A percentile compares a stretch with the other conserved stretches of the same genome.
These are phyloP conservation scores for Silurus meridionalis DNA, from an alignment of 2,113 vertebrate species.

Conservation along the genomic window DNA sequence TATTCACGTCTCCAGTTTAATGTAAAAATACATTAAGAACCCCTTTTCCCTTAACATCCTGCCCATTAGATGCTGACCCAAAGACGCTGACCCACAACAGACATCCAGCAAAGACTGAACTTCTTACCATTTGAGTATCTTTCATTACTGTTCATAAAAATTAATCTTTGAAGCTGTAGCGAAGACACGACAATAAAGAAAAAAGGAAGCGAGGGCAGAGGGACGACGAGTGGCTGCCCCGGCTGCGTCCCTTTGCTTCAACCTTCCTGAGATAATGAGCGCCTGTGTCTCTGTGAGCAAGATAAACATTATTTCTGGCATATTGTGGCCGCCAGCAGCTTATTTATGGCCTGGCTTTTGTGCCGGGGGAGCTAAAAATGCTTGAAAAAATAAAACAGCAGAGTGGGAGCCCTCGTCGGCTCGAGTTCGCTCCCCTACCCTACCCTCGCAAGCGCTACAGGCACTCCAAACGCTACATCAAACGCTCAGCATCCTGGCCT, in stretches of 20 bases:
- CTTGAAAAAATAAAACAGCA: conserved; percentile 62
- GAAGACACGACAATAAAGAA: conserved; percentile 46
- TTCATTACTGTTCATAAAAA: conserved; percentile 3
- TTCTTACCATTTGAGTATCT: neutral
- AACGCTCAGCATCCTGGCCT: conserved; percentile 65
- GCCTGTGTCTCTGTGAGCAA: conserved; percentile 64
- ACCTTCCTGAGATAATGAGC: conserved; percentile 60
- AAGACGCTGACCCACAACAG: neutral
- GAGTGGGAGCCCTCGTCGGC: conserved; percentile 55
- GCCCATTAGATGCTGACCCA: neutral
- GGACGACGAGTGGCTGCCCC: conserved; percentile 65
- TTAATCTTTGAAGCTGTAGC: neutral
- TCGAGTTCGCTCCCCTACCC: conserved; percentile 54
- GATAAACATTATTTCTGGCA: conserved; percentile 80
- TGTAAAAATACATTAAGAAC: neutral
- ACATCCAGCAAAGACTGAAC: neutral
- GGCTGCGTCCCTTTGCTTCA: conserved; percentile 48
- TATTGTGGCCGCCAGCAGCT: conserved; percentile 69
- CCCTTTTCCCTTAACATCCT: neutral
- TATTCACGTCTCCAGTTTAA: neutral
- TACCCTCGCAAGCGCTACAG: conserved; percentile 53
- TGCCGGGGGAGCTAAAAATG: conserved; percentile 70
- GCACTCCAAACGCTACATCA: conserved; percentile 75
- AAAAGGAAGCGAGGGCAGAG: conserved; percentile 53
- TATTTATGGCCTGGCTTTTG: conserved; percentile 75